Base-by-base conservation (phyloP, 2,113 vertebrate species). In the Clarias magur region DNA sequence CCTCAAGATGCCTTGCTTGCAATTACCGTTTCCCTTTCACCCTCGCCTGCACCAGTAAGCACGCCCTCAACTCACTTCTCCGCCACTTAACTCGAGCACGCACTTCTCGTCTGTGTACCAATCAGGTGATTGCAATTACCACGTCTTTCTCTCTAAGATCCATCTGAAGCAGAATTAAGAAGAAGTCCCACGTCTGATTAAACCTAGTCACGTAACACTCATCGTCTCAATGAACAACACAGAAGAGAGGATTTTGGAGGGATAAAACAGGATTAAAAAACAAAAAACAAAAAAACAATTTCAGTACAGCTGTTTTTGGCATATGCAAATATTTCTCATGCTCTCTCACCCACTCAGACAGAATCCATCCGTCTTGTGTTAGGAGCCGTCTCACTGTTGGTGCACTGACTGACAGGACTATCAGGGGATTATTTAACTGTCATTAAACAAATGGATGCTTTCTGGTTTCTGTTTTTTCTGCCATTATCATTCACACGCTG, bases 271-370 rank as follows among this genome's bases (percentile, higher is more conserved):
- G 38, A 3, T 5, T 42, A 42, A 48, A 48, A 48, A 48, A 48
- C 0, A 34, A 34, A 34, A 34, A 34, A 1, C 2, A n/a, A n/a
- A n/a, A 42, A 42, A 42, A 42, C 42, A 42, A 7, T 48, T 6
- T 48, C 25, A 54, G 38, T 10, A 56, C 85, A 80, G 73, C 60
- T 78, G 73, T 60, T 34, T 84, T 42, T 79, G 48, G 73, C 78
- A 83, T 54, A 86, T 78, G 54, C 88, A 83, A 60, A 80, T 80
- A 30, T 54, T 63, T 85, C 57, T 23, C 16, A 23, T 3, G 48
- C 38, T 63, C 34, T 60, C 82, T 83, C 5, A 1, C 27, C 21
- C 82, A 9, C 15, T 1, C 15, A 30, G 53, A 56, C 53, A 27
- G 21, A 53, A 21, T 42, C 70, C 1, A 3, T 73, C 34, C 70